Evolutionary conservation across 2,888 invertebrate species (phyloP), one percentile per base, ranked within the genome.

Genomic region (Chrysolina haemoptera): DNA sequence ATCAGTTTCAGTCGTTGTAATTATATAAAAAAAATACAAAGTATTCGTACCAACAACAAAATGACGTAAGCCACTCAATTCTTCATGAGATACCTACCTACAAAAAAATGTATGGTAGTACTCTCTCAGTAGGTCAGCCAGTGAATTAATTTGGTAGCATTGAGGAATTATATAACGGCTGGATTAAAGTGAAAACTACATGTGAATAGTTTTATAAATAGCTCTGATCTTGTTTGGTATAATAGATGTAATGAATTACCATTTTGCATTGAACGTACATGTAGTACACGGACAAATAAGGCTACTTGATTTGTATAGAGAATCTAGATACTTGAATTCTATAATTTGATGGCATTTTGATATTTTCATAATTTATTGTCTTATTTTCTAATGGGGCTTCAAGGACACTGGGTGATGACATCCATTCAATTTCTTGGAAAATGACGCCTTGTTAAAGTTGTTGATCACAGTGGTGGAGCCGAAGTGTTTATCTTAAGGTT

Each of bases 181-280:
- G 53, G 35, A 67, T 53, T 40, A 67, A 67, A 67, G 67, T 67
- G 67, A 67, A 66, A 67, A 67, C 67, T 53, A 53, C 35, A 18
- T 53, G 67, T 41, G 40, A 67, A 67, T 53, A 67, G 53, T 67
- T 53, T 55, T 67, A 67, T 67, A 67, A 67, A 67, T 55, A 55
- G 67, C 22, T n/a, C 59, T 59, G 41, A 67, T 48, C 67, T 50
- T 67, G 67, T 67, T 67, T 50, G 67, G 50, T 35, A 53, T 67
- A 67, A 67, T 53, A n/a, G 35, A 10, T 53, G 67, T 40, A 12
- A 67, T 67, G 55, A 53, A 67, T 67, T 40, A 55, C 53, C n/a
- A 11, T 14, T 40, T 53, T 67, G 35, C 16, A 27, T 35, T n/a
- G 22, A 22, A 35, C 59, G n/a, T 59, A 0, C 22, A 59, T 59